Conservation (phyloP, 2,888 invertebrate species). For the Erebia ligea region DNA sequence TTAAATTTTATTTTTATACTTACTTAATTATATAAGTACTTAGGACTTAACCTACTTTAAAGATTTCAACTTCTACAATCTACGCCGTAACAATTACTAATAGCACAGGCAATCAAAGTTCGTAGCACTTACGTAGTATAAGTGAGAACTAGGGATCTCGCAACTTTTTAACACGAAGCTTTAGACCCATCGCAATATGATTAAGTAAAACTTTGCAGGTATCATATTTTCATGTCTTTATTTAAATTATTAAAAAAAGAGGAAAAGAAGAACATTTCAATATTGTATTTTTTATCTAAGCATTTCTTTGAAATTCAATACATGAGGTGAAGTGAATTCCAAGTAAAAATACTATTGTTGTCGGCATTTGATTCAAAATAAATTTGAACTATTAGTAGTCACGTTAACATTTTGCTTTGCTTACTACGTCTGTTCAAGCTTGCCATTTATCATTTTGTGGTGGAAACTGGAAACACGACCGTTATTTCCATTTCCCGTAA, state of each 20-base stretch:
- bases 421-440: too few relatives aligned
- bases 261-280: neutral
- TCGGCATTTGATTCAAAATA: too few relatives aligned
- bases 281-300: neutral
- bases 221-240: neutral
- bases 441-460: too few relatives aligned
- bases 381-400: too few relatives aligned
- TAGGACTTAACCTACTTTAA: neutral
- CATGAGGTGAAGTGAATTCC: neutral
- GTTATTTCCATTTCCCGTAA: too few relatives aligned
- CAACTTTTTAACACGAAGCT: neutral
- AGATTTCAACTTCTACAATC: neutral
- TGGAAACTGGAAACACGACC: too few relatives aligned
- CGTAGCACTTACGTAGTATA: slow-evolving; percentile 14
- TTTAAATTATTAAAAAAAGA: neutral
- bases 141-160: neutral
- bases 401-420: too few relatives aligned
- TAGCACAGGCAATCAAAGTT: neutral
- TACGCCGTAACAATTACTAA: neutral
- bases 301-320: neutral
- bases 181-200: neutral
- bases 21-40: neutral
- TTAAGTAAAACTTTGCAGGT: neutral
- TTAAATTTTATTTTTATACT: too few relatives aligned
- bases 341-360: too few relatives aligned